phyloP scores from a whole-genome alignment of 1,140 invertebrate species.

The Bombus picipes region DNA sequence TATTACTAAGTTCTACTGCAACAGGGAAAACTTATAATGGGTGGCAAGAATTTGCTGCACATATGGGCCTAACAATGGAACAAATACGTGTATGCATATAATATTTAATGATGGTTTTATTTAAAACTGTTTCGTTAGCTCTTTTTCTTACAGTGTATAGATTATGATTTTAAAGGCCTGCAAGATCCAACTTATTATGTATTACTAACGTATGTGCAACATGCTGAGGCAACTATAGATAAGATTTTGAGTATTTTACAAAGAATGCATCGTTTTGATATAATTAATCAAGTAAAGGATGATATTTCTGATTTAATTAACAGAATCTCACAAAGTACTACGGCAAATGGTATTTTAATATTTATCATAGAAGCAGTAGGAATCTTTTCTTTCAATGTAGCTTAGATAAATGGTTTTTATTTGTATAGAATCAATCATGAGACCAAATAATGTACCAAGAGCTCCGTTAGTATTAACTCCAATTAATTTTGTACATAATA shows the following conservation, averaged over 20 bases:
- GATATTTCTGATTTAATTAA: constrained; percentile 61
- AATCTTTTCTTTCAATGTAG: constrained; percentile 1
- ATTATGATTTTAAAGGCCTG: constrained; percentile 74
- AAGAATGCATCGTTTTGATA: constrained; percentile 70
- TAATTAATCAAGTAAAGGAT: constrained; percentile 72
- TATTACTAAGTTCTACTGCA: constrained; percentile 72
- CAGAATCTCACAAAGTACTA: constrained; percentile 27
- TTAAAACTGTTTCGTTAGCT: background rate
- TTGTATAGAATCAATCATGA: constrained; percentile 47
- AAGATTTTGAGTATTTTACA: constrained; percentile 69
- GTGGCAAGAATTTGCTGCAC: constrained; percentile 73
- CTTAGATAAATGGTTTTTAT: constrained; percentile 24
- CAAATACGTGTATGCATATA: constrained; percentile 70
- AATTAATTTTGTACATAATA: constrained; percentile 5
- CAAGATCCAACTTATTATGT: constrained; percentile 77
- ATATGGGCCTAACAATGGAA: constrained; percentile 69
- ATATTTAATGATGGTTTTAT: background rate
- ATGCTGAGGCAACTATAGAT: constrained; percentile 69
- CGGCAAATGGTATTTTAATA: constrained; percentile 10
- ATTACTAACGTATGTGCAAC: constrained; percentile 71
- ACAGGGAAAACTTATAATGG: constrained; percentile 71
- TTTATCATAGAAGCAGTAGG: background rate
- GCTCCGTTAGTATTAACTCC: constrained; percentile 73
- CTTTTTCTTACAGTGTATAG: constrained; percentile 68
- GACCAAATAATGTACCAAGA: constrained; percentile 64